A percentile compares a stretch with the other conserved stretches of the same genome.
Conservation (phyloP, 2,113 vertebrate genomes). For the Trichechus manatus region DNA sequence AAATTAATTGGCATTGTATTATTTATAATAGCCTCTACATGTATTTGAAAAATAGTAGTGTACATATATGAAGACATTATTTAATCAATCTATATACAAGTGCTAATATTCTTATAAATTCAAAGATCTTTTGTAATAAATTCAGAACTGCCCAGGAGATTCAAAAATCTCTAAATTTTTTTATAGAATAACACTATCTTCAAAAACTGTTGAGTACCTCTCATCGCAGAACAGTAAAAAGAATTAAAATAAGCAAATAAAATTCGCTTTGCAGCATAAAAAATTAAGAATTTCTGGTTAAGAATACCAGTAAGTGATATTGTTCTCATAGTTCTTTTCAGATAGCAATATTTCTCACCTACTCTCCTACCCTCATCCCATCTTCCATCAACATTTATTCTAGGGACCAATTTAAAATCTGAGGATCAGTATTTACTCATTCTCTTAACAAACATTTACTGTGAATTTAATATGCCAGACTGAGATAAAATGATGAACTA, state of each 20-base stretch:
- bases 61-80: background rate
- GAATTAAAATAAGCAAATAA: slow-evolving; percentile 66
- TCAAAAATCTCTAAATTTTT: slow-evolving; percentile 54
- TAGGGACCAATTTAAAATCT: slow-evolving; percentile 61
- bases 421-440: slow-evolving; percentile 65
- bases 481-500: slow-evolving; percentile 49
- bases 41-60: background rate
- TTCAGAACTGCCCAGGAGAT: slow-evolving; percentile 43
- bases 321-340: slow-evolving; percentile 62
- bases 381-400: slow-evolving; percentile 68
- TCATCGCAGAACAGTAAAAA: slow-evolving; percentile 60
- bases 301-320: slow-evolving; percentile 23
- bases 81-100: slow-evolving; percentile 51
- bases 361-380: background rate
- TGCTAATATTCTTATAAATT: slow-evolving; percentile 67
- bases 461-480: slow-evolving; percentile 1
- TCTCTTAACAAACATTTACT: slow-evolving; percentile 66
- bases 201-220: slow-evolving; percentile 65
- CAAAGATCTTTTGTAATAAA: slow-evolving; percentile 65
- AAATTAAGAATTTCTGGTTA: slow-evolving; percentile 39
- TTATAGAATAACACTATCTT: slow-evolving; percentile 63
- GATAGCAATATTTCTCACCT: slow-evolving; percentile 54
- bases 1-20: slow-evolving; percentile 15
- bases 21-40: slow-evolving; percentile 5
- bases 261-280: slow-evolving; percentile 62